Conservation (phyloP, 2,888 invertebrate genomes). For the Blomia tropicalis region DNA sequence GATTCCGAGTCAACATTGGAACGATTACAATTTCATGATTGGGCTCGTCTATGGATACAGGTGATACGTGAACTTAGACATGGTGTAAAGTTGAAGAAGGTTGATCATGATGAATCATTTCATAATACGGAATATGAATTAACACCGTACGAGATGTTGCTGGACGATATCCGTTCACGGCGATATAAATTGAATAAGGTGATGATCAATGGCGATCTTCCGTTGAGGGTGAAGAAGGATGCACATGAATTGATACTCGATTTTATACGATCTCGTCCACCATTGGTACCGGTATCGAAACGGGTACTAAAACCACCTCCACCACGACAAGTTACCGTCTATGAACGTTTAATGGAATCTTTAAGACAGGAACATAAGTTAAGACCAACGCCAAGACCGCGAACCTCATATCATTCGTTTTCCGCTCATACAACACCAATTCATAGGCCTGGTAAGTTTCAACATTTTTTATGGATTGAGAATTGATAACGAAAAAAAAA, state of each 20-base stretch:
- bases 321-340: slow-evolving; percentile 53
- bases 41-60: slow-evolving; percentile 86
- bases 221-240: slow-evolving; percentile 66
- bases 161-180: slow-evolving; percentile 82
- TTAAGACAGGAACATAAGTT: slow-evolving; percentile 47
- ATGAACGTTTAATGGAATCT: slow-evolving; percentile 68
- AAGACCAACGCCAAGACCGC: slow-evolving; percentile 40
- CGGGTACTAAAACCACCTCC: slow-evolving; percentile 55
- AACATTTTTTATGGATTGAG: background rate
- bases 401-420: background rate
- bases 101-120: slow-evolving; percentile 40
- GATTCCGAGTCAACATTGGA: slow-evolving; percentile 13
- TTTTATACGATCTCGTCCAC: slow-evolving; percentile 86
- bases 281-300: slow-evolving; percentile 74
- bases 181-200: slow-evolving; percentile 70
- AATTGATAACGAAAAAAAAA: too few relatives aligned
- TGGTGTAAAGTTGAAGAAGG: slow-evolving; percentile 83
- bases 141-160: slow-evolving; percentile 87
- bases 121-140: slow-evolving; percentile 66
- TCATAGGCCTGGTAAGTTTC: slow-evolving; percentile 3
- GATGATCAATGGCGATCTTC: slow-evolving; percentile 53
- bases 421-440: background rate
- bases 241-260: slow-evolving; percentile 88
- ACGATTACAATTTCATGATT: slow-evolving; percentile 15
- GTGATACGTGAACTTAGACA: slow-evolving; percentile 77